phyloP scores from a whole-genome alignment of 2,888 invertebrate species.

The Drosophila macrospina region DNA sequence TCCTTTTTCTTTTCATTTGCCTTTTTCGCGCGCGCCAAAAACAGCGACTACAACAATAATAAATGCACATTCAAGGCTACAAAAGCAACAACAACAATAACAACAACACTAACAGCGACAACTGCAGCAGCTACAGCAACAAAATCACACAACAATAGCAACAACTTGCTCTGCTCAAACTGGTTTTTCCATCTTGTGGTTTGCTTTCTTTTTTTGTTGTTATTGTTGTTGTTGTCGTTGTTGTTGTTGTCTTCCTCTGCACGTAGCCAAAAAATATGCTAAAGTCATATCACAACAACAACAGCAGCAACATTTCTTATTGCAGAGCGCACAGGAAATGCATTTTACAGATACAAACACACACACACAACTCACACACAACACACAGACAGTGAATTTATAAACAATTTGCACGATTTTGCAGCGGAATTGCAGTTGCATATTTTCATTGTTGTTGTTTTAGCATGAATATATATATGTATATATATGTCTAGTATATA shows the following conservation, averaged over 20 bases:
- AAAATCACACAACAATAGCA: conserved; percentile 12
- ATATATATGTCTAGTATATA: no score
- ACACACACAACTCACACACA: background rate
- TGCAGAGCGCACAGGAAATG: conserved; percentile 57
- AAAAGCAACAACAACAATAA: conserved; percentile 41
- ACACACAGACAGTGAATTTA: conserved; percentile 41
- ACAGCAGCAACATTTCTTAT: conserved; percentile 32
- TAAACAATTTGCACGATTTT: conserved; percentile 59
- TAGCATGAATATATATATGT: background rate
- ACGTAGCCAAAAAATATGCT: conserved; percentile 65
- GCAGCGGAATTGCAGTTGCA: conserved; percentile 53
- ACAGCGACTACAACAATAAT: conserved; percentile 58
- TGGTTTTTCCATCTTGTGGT: conserved; percentile 60
- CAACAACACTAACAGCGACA: conserved; percentile 2
- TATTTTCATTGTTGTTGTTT: conserved; percentile 20
- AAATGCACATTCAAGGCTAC: conserved; percentile 78
- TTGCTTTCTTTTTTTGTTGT: conserved; percentile 58
- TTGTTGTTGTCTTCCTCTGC: conserved; percentile 39
- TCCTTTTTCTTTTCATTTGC: conserved; percentile 27
- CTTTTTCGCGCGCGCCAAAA: conserved; percentile 72
- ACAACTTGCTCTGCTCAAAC: conserved; percentile 42
- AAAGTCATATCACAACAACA: conserved; percentile 59
- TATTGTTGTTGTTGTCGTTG: conserved; percentile 24
- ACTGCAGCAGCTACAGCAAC: conserved; percentile 30
- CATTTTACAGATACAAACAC: conserved; percentile 44